Evolutionary conservation across 2,797 vertebrate species (phyloP).

Genomic region (Scyliorhinus canicula): DNA sequence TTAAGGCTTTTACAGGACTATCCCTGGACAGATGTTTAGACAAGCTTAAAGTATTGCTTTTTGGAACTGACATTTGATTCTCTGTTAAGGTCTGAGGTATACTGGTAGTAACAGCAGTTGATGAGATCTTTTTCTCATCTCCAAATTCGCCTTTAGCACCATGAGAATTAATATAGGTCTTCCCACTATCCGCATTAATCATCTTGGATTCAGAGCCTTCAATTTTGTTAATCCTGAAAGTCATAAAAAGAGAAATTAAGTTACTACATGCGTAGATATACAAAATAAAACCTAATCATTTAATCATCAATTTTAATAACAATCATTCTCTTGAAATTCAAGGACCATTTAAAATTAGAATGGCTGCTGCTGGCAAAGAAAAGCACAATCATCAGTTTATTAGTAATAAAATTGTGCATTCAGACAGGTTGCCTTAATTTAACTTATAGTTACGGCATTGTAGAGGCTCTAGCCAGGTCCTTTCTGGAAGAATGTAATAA

Average conservation of each 20-base stretch:
- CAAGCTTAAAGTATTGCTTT: conserved; percentile 70
- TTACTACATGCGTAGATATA: background rate
- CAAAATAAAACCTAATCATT: background rate
- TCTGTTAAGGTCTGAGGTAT: conserved; percentile 71
- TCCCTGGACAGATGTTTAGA: conserved; percentile 75
- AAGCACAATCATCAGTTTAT: conserved; percentile 8
- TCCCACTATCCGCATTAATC: conserved; percentile 74
- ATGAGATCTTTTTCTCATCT: conserved; percentile 67
- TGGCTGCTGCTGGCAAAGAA: background rate
- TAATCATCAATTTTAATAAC: background rate
- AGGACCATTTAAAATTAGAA: background rate
- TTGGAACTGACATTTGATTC: conserved; percentile 69
- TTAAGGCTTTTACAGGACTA: conserved; percentile 89
- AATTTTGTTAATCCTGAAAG: conserved; percentile 66
- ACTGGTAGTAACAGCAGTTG: conserved; percentile 66
- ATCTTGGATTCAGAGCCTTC: conserved; percentile 53
- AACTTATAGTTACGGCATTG: background rate
- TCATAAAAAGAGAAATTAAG: conserved; percentile 49
- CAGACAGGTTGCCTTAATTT: background rate
- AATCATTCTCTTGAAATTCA: conserved; percentile 13
- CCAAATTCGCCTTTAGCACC: conserved; percentile 70
- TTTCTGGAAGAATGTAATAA: background rate
- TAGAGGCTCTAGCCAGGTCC: background rate
- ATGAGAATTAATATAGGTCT: conserved; percentile 64
- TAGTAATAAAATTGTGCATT: background rate